These are phyloP conservation scores for Rhynchonycteris naso DNA, from an alignment of 2,797 vertebrate genomes.

Conservation along the genomic window DNA sequence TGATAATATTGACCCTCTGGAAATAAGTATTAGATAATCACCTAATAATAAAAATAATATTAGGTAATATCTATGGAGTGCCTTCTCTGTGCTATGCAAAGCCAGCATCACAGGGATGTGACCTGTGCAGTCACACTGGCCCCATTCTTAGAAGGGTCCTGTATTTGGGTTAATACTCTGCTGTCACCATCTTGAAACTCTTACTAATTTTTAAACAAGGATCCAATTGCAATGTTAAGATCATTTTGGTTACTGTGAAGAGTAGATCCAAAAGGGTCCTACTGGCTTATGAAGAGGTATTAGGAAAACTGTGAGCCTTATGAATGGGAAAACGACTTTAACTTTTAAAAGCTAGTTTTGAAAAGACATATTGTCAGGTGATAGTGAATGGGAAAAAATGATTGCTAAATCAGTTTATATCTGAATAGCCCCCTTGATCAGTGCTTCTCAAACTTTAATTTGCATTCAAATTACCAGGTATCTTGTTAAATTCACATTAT, in stretches of 20 bases:
- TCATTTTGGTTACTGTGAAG: background rate
- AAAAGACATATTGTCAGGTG: slow-evolving; percentile 35
- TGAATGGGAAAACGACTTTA: slow-evolving; percentile 6
- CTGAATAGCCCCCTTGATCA: slow-evolving; percentile 28
- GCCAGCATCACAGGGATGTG: background rate
- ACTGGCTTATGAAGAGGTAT: slow-evolving; percentile 12
- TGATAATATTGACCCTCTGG: background rate
- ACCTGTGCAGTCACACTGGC: background rate
- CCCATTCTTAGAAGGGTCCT: background rate
- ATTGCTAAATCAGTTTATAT: background rate
- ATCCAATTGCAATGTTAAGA: slow-evolving; percentile 38
- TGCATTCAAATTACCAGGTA: slow-evolving; percentile 10
- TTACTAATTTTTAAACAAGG: slow-evolving; percentile 39
- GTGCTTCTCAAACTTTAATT: slow-evolving; percentile 39
- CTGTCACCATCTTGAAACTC: slow-evolving; percentile 19
- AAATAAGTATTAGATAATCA: slow-evolving; percentile 33
- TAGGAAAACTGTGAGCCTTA: slow-evolving; percentile 33
- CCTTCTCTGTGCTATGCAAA: background rate
- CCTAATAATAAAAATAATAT: slow-evolving; percentile 36
- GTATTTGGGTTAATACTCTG: background rate
- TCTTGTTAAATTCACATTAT: slow-evolving; percentile 55
- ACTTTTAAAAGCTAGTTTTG: slow-evolving; percentile 44
- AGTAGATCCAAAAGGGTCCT: background rate
- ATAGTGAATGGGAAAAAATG: background rate
- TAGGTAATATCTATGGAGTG: background rate